Base-by-base conservation (phyloP, 2,113 vertebrate species). In the Corydoras maculifer region DNA sequence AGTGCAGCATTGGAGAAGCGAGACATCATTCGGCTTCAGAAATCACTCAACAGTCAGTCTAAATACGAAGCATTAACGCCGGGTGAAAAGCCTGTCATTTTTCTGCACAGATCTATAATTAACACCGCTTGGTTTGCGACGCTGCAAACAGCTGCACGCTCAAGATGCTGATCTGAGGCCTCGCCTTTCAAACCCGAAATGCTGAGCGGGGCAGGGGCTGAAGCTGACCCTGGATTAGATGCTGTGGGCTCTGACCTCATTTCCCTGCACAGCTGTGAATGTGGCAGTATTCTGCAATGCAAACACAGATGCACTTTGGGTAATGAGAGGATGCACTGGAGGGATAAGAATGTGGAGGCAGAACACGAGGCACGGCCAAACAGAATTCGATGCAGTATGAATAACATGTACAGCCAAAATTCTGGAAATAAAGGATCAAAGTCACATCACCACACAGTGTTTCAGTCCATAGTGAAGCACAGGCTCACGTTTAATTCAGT, bases 131-230 rank as follows among this genome's bases (percentile, higher is more conserved):
- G 58, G 49, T 62, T 25, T 18, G 11, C 71, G 60, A 59, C 55
- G 59, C 48, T 68, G 64, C 58, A 61, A 61, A 68, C 65, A 68
- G 65, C 65, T 74, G 72, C 51, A 54, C 58, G 18, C 43, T 58
- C 35, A 14, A 4, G 64, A 31, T 59, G n/a, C 49, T 18, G 70
- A 50, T 72, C 29, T 4, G 10, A 29, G 25, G 9, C 61, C 53
- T 67, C 10, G 14, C 30, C 58, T 63, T 49, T 69, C 5, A 4
- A 31, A 58, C 31, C 18, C 51, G 15, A 13, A 14, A 57, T 14
- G 54, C 54, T 57, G 54, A 53, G 54, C 6, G 14, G 54, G 54
- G 54, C 51, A 67, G 65, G 25, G 14, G 64, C 6, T 29, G 12
- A n/a, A 10, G 14, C 35, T 58, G 67, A 60, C 49, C 50, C 68